Conservation (phyloP, 1,140 invertebrate genomes). For the Capitella teleta region DNA sequence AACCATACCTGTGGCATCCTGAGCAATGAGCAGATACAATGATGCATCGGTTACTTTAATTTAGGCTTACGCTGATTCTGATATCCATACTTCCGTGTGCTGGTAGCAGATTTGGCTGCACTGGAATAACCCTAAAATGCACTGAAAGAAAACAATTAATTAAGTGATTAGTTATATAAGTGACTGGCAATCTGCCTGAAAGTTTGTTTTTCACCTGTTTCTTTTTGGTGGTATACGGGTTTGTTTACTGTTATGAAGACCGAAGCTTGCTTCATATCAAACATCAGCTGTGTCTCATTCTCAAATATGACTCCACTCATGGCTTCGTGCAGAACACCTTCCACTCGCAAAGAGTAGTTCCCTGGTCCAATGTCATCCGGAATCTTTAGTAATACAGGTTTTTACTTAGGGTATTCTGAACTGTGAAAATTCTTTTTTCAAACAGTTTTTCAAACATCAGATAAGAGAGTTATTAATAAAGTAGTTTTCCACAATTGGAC, state of each 20-base stretch:
- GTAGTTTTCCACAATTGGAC: not conserved
- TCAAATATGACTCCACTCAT: constrained; percentile 23
- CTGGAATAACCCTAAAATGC: constrained; percentile 50
- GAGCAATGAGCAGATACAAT: not conserved
- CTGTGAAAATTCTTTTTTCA: not conserved
- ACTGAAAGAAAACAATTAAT: constrained; percentile 50
- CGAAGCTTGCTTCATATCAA: constrained; percentile 42
- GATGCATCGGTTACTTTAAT: not conserved
- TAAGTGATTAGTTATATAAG: not conserved
- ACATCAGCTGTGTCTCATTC: constrained; percentile 35
- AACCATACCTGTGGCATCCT: constrained; percentile 62
- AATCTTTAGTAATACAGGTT: constrained; percentile 17
- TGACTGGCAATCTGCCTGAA: not conserved
- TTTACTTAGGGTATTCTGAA: not conserved
- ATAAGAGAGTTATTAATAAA: not conserved
- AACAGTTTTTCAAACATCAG: not conserved
- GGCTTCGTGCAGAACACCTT: constrained; percentile 50
- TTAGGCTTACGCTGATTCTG: constrained; percentile 29
- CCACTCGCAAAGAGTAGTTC: constrained; percentile 72
- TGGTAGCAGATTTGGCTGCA: constrained; percentile 34
- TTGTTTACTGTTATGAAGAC: constrained; percentile 92
- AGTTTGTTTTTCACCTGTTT: not conserved
- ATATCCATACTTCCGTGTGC: constrained; percentile 34
- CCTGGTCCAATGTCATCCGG: constrained; percentile 46
- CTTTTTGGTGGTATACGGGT: constrained; percentile 76